These are phyloP conservation scores for Malthinus flaveolus DNA, from an alignment of 2,888 invertebrate genomes.

Conservation along the genomic window DNA sequence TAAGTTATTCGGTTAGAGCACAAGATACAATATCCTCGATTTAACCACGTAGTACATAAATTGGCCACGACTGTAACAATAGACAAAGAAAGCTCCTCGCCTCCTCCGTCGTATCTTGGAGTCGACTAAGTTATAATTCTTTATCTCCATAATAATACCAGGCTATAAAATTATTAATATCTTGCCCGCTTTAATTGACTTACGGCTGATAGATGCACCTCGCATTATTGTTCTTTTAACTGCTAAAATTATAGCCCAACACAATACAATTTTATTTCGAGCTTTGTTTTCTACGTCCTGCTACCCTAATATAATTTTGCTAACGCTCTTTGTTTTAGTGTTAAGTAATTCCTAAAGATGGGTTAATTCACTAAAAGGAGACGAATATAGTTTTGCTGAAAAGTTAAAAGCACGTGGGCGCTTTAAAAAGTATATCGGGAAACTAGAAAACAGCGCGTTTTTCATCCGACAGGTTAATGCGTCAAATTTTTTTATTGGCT, in stretches of 20 bases:
- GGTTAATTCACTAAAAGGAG: too few species aligned
- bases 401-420: too few species aligned
- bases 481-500: too few species aligned
- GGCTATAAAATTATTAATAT: conserved; percentile 55
- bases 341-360: too few species aligned
- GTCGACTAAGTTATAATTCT: conserved; percentile 49
- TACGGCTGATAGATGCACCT: conserved; percentile 50
- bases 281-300: neutral
- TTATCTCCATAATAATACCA: conserved; percentile 49
- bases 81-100: conserved; percentile 30
- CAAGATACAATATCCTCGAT: conserved; percentile 21
- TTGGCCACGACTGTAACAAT: conserved; percentile 10
- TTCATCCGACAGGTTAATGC: too few species aligned
- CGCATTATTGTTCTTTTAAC: conserved; percentile 49
- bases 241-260: conserved; percentile 30
- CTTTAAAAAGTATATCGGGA: too few species aligned
- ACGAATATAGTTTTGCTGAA: too few species aligned
- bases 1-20: conserved; percentile 37
- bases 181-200: conserved; percentile 51
- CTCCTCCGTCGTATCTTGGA: conserved; percentile 40
- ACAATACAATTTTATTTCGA: neutral
- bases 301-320: too few species aligned
- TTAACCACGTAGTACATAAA: conserved; percentile 30
- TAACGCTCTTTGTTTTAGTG: too few species aligned
- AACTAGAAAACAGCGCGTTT: too few species aligned